Evolutionary conservation across 1,140 invertebrate species (phyloP).

Genomic region (Copidosoma floridanum): DNA sequence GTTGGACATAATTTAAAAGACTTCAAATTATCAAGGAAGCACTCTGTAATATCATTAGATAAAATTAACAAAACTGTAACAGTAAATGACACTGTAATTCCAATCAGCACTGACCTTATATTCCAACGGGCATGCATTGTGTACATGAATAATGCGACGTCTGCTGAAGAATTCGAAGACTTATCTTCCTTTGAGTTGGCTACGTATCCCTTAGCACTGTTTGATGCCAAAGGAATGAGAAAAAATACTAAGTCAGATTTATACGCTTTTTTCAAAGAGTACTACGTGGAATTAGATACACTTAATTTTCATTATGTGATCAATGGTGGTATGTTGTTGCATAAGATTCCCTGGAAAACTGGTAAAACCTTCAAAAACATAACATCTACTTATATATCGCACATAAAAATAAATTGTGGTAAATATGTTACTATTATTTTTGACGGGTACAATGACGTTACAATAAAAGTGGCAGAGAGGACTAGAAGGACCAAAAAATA

Average conservation of each 20-base stretch:
- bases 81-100: slow-evolving; percentile 27
- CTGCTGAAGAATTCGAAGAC: slow-evolving; percentile 27
- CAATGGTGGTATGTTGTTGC: slow-evolving; percentile 30
- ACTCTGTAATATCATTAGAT: slow-evolving; percentile 14
- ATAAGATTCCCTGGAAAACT: slow-evolving; percentile 17
- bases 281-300: neutral
- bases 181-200: slow-evolving; percentile 33
- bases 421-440: neutral
- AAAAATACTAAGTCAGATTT: slow-evolving; percentile 31
- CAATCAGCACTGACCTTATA: too few relatives aligned
- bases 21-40: slow-evolving; percentile 24
- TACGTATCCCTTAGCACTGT: slow-evolving; percentile 31
- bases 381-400: neutral
- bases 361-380: neutral
- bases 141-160: too few relatives aligned
- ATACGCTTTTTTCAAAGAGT: slow-evolving; percentile 24
- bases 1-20: neutral
- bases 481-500: too few relatives aligned
- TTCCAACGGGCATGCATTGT: too few relatives aligned
- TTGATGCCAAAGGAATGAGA: slow-evolving; percentile 28
- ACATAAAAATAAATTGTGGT: slow-evolving; percentile 3
- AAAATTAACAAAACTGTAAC: slow-evolving; percentile 25
- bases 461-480: too few relatives aligned
- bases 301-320: slow-evolving; percentile 10
- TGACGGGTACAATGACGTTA: slow-evolving; percentile 11